Evolutionary conservation across 2,888 invertebrate species (phyloP).

Genomic region (Cantharis rustica): DNA sequence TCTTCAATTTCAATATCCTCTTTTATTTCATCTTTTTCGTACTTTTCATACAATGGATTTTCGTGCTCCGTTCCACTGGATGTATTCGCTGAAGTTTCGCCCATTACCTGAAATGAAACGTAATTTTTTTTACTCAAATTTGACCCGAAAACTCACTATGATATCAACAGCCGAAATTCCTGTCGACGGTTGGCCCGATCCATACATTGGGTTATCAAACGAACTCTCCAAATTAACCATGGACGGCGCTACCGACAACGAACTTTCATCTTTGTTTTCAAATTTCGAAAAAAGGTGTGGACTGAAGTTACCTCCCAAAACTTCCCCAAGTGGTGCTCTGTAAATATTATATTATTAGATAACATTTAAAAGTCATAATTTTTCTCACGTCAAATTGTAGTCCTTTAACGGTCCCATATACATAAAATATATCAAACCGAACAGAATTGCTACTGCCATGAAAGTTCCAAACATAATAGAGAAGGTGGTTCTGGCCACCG

Average conservation of each 20-base stretch:
- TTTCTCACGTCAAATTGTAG: constrained; percentile 10
- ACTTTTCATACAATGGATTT: background rate
- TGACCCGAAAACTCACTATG: background rate
- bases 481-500: constrained; percentile 3
- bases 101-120: background rate
- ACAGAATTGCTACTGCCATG: constrained; percentile 21
- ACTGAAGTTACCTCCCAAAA: constrained; percentile 13
- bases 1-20: background rate
- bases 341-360: constrained; percentile 15
- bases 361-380: background rate
- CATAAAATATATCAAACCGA: constrained; percentile 7
- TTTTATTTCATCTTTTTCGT: background rate
- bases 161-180: background rate
- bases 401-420: constrained; percentile 25
- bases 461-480: constrained; percentile 36
- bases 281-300: constrained; percentile 39
- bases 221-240: constrained; percentile 41
- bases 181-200: constrained; percentile 19
- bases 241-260: constrained; percentile 42
- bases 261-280: constrained; percentile 41
- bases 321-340: constrained; percentile 23
- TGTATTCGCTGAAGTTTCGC: background rate
- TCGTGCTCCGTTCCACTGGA: background rate
- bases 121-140: background rate
- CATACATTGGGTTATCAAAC: constrained; percentile 48